Base-by-base conservation (phyloP, 2,113 vertebrate species). In the Pycnonotus jocosus region DNA sequence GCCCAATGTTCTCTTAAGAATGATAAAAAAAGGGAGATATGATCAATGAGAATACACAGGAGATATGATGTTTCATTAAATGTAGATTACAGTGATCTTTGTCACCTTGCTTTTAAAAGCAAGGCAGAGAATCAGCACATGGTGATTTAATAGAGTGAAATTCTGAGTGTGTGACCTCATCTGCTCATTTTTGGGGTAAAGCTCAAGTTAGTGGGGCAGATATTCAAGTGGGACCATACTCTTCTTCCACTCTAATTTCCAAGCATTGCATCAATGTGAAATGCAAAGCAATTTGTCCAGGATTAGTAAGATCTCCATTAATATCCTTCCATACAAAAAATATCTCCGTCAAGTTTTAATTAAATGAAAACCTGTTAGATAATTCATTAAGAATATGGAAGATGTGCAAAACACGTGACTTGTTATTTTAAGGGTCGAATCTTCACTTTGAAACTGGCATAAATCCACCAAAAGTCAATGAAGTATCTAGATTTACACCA, bases 61-160 rank as follows among this genome's bases (percentile, higher is more conserved):
- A 90, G 88, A 78, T 27, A 42, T 1, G 71, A 86, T 81, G 86
- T 93, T 96, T 96, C 83, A 86, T 97, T 96, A 94, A 92, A 91
- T 56, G 94, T 72, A 92, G 85, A 92, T 96, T 93, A 50, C 71
- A 74, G 42, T 90, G 81, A 70, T 93, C 89, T 91, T 92, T 92
- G 90, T 48, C 81, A 88, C 81, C 64, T 92, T 88, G 24, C 58
- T 48, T 92, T 94, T 81, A 31, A 88, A 95, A 88, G 53, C 37
- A 57, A 72, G 85, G 37, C 66, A 70, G 37, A 24, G 71, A 88
- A 86, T 88, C 72, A 77, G 24, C 23, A 56, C 51, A 21, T 9
- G 62, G 81, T 80, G 65, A 83, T 95, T 95, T 71, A 79, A 85
- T 60, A 72, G 40, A 38, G n/a, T 68, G 83, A 90, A 79, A 86